Conservation (phyloP, 2,888 invertebrate genomes). For the Volucella inflata region DNA sequence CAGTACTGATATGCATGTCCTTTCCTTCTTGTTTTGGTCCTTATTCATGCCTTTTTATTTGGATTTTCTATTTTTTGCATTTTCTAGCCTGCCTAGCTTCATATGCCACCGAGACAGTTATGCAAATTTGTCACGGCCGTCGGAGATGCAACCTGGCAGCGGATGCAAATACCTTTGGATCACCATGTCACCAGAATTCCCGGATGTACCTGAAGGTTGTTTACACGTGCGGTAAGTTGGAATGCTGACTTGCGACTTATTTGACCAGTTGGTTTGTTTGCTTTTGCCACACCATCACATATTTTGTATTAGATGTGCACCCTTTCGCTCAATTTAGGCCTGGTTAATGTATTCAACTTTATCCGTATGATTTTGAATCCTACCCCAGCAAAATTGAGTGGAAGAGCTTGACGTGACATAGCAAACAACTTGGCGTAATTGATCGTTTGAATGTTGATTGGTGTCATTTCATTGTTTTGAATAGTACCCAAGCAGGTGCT, state of each 20-base stretch:
- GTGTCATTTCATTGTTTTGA: conserved; percentile 71
- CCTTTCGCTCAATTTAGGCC: conserved; percentile 51
- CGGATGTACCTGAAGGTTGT: conserved; percentile 94
- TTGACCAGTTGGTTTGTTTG: conserved; percentile 28
- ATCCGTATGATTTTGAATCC: not conserved
- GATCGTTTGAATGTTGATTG: conserved; percentile 70
- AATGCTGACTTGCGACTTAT: conserved; percentile 25
- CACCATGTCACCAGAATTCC: conserved; percentile 91
- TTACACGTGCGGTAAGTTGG: conserved; percentile 92
- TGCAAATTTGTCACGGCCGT: conserved; percentile 94
- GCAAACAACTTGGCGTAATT: conserved; percentile 70
- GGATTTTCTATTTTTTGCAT: conserved; percentile 54
- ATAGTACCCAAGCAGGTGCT: conserved; percentile 93
- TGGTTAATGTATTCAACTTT: conserved; percentile 55
- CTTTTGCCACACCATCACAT: conserved; percentile 8
- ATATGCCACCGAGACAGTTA: conserved; percentile 95
- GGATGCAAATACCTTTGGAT: conserved; percentile 93
- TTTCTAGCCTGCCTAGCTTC: conserved; percentile 93
- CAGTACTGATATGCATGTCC: conserved; percentile 49
- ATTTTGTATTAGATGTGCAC: conserved; percentile 40
- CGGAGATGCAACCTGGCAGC: conserved; percentile 91
- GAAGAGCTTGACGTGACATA: conserved; percentile 11
- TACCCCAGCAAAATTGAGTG: not conserved
- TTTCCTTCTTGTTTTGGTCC: conserved; percentile 15
- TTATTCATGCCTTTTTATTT: conserved; percentile 16